A percentile compares a stretch with the other conserved stretches of the same genome.
phyloP scores from a whole-genome alignment of 1,140 invertebrate species.

The Drosophila lowei region DNA sequence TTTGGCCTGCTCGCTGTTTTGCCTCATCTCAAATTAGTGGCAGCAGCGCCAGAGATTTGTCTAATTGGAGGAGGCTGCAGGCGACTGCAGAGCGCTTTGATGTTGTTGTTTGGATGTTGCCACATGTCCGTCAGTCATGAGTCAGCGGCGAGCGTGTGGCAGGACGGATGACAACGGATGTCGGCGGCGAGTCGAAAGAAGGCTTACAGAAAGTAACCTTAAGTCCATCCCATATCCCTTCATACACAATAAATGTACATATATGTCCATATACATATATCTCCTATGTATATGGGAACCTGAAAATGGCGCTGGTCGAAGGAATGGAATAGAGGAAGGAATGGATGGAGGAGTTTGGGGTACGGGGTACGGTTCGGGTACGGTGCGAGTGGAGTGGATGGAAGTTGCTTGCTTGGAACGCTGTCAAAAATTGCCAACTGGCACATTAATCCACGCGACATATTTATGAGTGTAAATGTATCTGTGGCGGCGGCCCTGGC shows the following conservation, averaged over 20 bases:
- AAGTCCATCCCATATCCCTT: not conserved
- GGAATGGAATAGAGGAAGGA: not conserved
- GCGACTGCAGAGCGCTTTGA: slow-evolving; percentile 20
- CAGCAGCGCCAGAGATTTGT: slow-evolving; percentile 33
- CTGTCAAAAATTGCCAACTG: slow-evolving; percentile 79
- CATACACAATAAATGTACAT: not conserved
- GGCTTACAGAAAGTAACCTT: no score
- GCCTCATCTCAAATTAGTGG: slow-evolving; percentile 32
- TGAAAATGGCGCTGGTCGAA: not conserved
- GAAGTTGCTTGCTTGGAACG: slow-evolving; percentile 53
- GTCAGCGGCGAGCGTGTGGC: slow-evolving; percentile 6
- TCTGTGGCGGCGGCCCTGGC: slow-evolving; percentile 11
- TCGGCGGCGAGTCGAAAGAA: no score
- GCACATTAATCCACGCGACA: slow-evolving; percentile 81
- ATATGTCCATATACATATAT: not conserved
- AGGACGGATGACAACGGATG: slow-evolving; percentile 5
- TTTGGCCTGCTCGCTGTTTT: no score
- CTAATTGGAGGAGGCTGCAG: slow-evolving; percentile 39
- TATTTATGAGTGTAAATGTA: slow-evolving; percentile 77
- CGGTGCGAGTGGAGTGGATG: not conserved
- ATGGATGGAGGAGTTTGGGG: not conserved
- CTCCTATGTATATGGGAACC: not conserved
- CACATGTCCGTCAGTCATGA: slow-evolving; percentile 37
- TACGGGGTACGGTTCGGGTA: not conserved
- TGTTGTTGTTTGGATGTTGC: slow-evolving; percentile 5